Conservation (phyloP, 1,140 invertebrate genomes). For the Anoplolepis gracilipes region DNA sequence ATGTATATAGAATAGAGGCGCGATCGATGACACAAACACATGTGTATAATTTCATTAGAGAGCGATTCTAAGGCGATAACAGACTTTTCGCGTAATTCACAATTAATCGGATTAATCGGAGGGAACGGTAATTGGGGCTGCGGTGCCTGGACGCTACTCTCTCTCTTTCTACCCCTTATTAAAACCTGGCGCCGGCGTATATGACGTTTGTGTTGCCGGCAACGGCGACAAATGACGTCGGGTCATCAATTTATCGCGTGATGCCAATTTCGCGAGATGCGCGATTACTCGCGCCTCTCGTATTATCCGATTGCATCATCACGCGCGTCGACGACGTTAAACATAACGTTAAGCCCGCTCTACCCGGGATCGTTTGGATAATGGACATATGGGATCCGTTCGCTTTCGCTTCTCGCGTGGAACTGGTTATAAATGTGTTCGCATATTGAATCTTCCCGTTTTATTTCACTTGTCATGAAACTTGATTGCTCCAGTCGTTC, state of each 20-base stretch:
- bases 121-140: conserved; percentile 80
- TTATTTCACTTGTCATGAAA: conserved; percentile 28
- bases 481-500: background rate
- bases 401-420: conserved; percentile 29
- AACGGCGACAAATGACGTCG: conserved; percentile 43
- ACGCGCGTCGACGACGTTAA: conserved; percentile 30
- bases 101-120: conserved; percentile 82
- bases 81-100: conserved; percentile 81
- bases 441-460: conserved; percentile 34
- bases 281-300: conserved; percentile 35
- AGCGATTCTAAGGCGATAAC: conserved; percentile 78
- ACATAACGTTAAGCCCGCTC: conserved; percentile 54
- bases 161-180: conserved; percentile 56
- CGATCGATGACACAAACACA: conserved; percentile 41
- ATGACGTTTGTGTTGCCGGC: background rate
- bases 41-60: conserved; percentile 55
- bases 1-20: background rate
- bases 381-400: conserved; percentile 53
- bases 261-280: conserved; percentile 63
- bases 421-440: background rate
- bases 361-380: conserved; percentile 33
- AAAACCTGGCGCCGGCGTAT: conserved; percentile 16
- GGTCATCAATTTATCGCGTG: conserved; percentile 71
- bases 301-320: conserved; percentile 27
- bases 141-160: conserved; percentile 53